Conservation (phyloP, 2,113 vertebrate genomes). For the Aleadryas rufinucha region DNA sequence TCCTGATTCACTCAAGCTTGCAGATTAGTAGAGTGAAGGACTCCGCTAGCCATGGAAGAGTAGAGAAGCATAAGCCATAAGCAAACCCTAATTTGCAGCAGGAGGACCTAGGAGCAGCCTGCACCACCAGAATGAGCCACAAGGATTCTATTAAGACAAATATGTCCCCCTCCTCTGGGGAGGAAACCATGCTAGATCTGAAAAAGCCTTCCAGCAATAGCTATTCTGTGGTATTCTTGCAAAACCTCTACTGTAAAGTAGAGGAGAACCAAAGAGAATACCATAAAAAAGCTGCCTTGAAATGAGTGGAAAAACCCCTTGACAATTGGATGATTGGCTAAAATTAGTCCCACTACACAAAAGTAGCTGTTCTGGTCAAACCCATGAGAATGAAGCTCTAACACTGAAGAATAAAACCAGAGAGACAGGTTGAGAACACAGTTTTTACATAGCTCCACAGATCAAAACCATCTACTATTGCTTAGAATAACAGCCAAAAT, state of each 20-base stretch:
- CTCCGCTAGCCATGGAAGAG: background rate
- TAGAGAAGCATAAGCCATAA: background rate
- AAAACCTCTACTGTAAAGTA: slow-evolving; percentile 21
- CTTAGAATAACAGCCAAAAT: slow-evolving; percentile 44
- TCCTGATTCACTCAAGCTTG: background rate
- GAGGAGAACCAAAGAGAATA: slow-evolving; percentile 32
- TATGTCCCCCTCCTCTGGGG: background rate
- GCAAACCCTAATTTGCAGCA: background rate
- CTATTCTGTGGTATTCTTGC: slow-evolving; percentile 12
- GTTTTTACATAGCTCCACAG: slow-evolving; percentile 11
- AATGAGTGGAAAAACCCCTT: slow-evolving; percentile 26
- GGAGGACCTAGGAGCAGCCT: background rate
- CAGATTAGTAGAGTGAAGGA: background rate
- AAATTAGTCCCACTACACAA: slow-evolving; percentile 49
- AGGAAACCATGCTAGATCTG: background rate
- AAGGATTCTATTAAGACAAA: slow-evolving; percentile 24
- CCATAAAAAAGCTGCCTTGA: background rate
- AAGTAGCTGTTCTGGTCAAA: slow-evolving; percentile 32
- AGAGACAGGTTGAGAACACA: slow-evolving; percentile 45
- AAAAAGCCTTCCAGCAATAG: slow-evolving; percentile 42
- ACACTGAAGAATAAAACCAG: slow-evolving; percentile 17
- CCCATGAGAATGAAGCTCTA: slow-evolving; percentile 35
- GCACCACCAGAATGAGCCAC: background rate
- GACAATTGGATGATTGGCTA: slow-evolving; percentile 36
- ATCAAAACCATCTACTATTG: slow-evolving; percentile 31